Percentiles rank a stretch among this genome's conserved stretches.
phyloP scores from a whole-genome alignment of 2,797 vertebrate species.

The Sebastes hubbsi region DNA sequence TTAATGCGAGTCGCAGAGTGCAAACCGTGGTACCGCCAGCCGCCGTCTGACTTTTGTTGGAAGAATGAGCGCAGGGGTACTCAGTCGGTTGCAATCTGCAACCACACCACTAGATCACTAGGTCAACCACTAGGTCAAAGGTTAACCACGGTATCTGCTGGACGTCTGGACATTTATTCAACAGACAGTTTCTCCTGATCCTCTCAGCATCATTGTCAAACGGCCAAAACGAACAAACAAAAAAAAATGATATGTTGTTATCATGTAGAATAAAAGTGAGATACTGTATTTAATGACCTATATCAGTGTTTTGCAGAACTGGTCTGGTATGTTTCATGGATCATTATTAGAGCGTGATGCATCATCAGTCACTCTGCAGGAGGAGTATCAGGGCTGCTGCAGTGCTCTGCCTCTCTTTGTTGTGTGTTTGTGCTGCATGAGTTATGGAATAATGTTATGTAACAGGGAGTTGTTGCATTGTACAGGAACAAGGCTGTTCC shows the following conservation, averaged over 20 bases:
- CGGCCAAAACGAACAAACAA: not conserved
- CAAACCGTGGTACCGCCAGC: no score
- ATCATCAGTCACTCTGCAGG: constrained; percentile 23
- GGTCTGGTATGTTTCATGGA: not conserved
- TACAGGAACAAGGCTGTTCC: not conserved
- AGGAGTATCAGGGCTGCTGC: not conserved
- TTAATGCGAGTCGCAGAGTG: no score
- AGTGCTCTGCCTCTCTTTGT: constrained; percentile 20
- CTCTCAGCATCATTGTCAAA: not conserved
- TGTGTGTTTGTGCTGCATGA: constrained; percentile 8
- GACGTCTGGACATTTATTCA: not conserved
- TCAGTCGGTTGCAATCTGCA: no score
- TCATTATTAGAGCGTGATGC: not conserved
- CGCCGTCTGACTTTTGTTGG: no score
- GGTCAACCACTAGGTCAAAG: not conserved
- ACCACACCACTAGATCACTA: no score
- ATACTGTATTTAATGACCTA: not conserved
- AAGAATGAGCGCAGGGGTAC: no score
- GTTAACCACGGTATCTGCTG: not conserved
- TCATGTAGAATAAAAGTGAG: not conserved
- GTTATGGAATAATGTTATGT: constrained; percentile 43
- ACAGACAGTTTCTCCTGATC: not conserved
- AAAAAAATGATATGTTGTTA: not conserved
- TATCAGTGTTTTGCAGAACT: not conserved
- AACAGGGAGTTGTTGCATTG: constrained; percentile 37